Evolutionary conservation across 2,797 vertebrate genomes (phyloP).

Genomic region (Mionectes olivaceus): DNA sequence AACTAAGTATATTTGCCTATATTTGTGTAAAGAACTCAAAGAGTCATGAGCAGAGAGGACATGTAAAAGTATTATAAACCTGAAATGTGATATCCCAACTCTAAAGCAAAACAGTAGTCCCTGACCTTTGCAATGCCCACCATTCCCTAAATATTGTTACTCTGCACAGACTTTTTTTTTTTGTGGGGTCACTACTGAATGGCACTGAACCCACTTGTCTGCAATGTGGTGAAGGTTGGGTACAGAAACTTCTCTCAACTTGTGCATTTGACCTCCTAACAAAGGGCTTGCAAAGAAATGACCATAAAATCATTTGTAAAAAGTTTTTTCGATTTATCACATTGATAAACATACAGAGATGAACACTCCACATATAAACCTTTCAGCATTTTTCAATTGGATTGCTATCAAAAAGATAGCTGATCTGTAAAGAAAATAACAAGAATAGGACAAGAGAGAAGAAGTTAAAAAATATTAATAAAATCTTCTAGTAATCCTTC

Average conservation of each 20-base stretch:
- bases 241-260: background rate
- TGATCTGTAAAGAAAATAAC: background rate
- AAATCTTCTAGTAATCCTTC: background rate
- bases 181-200: background rate
- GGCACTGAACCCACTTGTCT: background rate
- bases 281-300: background rate
- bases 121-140: background rate
- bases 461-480: background rate
- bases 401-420: background rate
- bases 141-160: background rate
- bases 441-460: background rate
- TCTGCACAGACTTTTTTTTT: background rate
- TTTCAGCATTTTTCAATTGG: background rate
- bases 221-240: background rate
- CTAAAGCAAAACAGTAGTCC: background rate
- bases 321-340: background rate
- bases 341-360: background rate
- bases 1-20: background rate
- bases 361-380: background rate
- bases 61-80: background rate
- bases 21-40: background rate
- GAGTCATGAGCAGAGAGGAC: background rate
- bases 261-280: background rate
- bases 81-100: background rate
- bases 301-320: background rate